Base-by-base conservation (phyloP, 2,797 vertebrate species). In the Microhierax caerulescens region DNA sequence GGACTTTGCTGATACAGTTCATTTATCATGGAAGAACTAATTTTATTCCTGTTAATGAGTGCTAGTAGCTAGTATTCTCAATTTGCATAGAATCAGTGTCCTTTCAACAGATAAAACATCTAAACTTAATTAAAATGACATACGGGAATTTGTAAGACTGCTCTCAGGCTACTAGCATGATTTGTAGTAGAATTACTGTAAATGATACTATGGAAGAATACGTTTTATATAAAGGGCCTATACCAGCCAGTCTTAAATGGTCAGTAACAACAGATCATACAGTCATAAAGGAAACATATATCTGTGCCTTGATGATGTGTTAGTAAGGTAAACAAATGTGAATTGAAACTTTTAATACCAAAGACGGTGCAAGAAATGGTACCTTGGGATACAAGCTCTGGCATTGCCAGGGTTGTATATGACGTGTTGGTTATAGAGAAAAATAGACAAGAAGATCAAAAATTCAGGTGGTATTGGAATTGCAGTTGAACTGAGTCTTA, bases 11-110 rank as follows among this genome's bases (percentile, higher is more conserved):
- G 41, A 34, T 78, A 11, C 50, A 27, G 53, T 92, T 93, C 50
- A 39, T 85, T 93, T 93, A 43, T 84, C 69, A 51, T 43, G 47
- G 76, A 93, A 84, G 57, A 92, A 56, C 50, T 73, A 61, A 84
- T 95, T 90, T 69, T 86, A 34, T 86, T 94, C 57, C 50, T 57
- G 27, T 75, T 94, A 86, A 93, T 90, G 79, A 90, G 36, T 84
- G 34, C 21, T 84, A 54, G 32, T 84, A 78, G 76, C 37, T 21
- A 54, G 30, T 88, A 73, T 70, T 95, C 69, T 78, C 61, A 61
- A 15, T 93, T 90, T 96, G 79, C 57, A 59, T 86, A 69, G 69
- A 93, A 90, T 93, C 50, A 8, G 61, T 72, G 61, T 96, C 50
- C 77, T 92, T 92, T 90, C 57, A 75, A 68, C 41, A 84, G 93